Percentiles rank a stretch among this genome's conserved stretches.
Conservation (phyloP, 2,888 invertebrate genomes). For the Operophtera brumata region DNA sequence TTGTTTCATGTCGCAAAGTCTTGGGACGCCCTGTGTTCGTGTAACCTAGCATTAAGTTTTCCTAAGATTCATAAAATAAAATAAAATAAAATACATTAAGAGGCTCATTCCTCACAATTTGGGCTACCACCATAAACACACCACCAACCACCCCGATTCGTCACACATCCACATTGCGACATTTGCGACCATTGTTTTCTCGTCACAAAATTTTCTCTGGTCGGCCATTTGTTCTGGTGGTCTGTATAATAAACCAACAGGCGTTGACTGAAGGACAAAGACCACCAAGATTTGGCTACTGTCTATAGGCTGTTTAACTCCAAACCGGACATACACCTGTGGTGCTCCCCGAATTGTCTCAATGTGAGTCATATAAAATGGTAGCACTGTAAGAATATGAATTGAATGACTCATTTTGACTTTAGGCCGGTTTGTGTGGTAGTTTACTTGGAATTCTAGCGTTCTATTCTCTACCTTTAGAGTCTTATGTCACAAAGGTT, state of each 20-base stretch:
- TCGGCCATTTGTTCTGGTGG: constrained; percentile 62
- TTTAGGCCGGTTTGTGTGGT: constrained; percentile 24
- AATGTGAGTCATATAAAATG: constrained; percentile 36
- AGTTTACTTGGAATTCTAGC: constrained; percentile 1
- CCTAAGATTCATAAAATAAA: no score
- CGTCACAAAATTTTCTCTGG: constrained; percentile 72
- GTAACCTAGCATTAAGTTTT: no score
- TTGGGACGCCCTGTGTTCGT: no score
- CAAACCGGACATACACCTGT: constrained; percentile 48
- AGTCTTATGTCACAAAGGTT: not conserved
- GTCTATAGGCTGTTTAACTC: constrained; percentile 48
- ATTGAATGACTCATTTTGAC: constrained; percentile 22
- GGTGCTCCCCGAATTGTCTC: constrained; percentile 42
- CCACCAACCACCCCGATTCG: constrained; percentile 48
- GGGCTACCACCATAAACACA: constrained; percentile 4
- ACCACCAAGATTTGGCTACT: constrained; percentile 57
- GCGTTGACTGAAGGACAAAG: constrained; percentile 65
- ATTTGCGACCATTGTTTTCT: constrained; percentile 73
- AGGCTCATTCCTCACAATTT: constrained; percentile 1
- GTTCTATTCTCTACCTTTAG: not conserved
- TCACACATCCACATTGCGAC: constrained; percentile 56
- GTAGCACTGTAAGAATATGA: constrained; percentile 14
- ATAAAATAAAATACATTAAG: no score
- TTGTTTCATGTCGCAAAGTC: no score
- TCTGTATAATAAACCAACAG: constrained; percentile 32